Evolutionary conservation across 2,113 vertebrate species (phyloP).

Genomic region (Misgurnus anguillicaudatus): DNA sequence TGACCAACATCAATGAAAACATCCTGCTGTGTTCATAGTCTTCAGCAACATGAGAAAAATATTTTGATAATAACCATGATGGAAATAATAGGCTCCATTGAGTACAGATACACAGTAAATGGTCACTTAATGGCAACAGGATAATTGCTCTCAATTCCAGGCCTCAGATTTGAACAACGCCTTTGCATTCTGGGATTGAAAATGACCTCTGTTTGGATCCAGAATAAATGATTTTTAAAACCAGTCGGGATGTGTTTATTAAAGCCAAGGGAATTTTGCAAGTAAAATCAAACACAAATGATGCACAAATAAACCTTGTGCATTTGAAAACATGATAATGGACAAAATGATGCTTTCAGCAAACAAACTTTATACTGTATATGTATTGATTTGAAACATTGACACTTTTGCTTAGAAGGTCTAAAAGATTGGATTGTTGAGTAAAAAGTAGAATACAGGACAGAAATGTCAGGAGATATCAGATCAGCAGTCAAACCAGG

Average conservation of each 20-base stretch:
- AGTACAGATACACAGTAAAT: neutral
- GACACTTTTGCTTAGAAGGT: no score
- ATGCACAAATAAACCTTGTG: neutral
- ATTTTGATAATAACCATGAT: neutral
- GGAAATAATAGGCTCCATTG: neutral
- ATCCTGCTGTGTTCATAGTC: neutral
- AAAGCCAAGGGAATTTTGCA: neutral
- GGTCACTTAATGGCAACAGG: neutral
- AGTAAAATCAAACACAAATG: neutral
- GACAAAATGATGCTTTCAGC: no score
- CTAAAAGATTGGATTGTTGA: neutral
- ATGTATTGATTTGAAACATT: neutral
- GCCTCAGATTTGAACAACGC: neutral
- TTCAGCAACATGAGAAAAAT: neutral
- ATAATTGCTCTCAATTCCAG: constrained; percentile 3
- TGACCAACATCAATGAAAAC: constrained; percentile 1
- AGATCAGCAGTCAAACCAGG: constrained; percentile 40
- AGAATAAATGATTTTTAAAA: neutral
- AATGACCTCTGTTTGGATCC: neutral
- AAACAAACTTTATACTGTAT: neutral
- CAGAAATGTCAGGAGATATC: constrained; percentile 7
- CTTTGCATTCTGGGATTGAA: neutral
- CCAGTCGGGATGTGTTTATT: neutral
- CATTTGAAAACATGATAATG: neutral
- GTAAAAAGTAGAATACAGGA: neutral